These are phyloP conservation scores for Patiria pectinifera DNA, from an alignment of 53 echinoderm and acorn worm species.

Conservation along the genomic window DNA sequence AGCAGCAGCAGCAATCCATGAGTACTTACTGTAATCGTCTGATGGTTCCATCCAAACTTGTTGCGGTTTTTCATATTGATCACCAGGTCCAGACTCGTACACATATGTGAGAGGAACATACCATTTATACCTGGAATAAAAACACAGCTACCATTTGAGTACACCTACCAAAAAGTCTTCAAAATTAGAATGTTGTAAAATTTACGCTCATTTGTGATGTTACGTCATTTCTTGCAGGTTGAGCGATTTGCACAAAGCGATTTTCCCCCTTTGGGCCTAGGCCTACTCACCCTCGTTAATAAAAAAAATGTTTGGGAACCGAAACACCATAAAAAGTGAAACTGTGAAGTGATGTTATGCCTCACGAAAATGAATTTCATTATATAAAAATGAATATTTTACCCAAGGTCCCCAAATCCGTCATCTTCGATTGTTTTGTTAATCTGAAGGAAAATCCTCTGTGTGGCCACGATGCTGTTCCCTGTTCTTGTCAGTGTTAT, in stretches of 20 bases:
- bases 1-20: not conserved
- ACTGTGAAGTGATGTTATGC: too few species aligned
- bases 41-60: constrained; percentile 77
- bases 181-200: too few species aligned
- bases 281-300: not conserved
- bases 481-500: constrained; percentile 65
- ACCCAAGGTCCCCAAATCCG: constrained; percentile 86
- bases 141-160: not conserved
- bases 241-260: too few species aligned
- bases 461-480: constrained; percentile 58
- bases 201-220: too few species aligned
- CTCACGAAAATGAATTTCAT: not conserved
- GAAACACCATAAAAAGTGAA: not conserved
- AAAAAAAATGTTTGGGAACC: not conserved
- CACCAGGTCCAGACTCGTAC: constrained; percentile 43
- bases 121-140: constrained; percentile 79
- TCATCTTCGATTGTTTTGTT: constrained; percentile 57
- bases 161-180: too few species aligned
- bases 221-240: too few species aligned
- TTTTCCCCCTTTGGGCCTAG: too few species aligned
- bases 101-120: constrained; percentile 89
- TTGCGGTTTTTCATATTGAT: constrained; percentile 63
- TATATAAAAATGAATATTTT: not conserved
- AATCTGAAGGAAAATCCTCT: constrained; percentile 80
- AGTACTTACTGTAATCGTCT: constrained; percentile 62